Percentiles rank a stretch among this genome's conserved stretches.
Conservation (phyloP, 2,888 invertebrate genomes). For the Mimachlamys varia region DNA sequence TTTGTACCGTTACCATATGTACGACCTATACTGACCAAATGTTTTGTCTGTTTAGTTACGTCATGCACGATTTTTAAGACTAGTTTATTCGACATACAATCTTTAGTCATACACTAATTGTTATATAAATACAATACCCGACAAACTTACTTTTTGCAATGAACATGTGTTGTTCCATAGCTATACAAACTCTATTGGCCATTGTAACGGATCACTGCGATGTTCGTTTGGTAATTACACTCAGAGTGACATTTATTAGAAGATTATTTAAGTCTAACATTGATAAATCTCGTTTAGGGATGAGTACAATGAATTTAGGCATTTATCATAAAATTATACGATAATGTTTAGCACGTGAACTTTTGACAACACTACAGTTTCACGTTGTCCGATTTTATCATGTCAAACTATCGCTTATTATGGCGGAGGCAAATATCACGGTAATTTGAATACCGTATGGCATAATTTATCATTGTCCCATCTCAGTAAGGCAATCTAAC, state of each 20-base stretch:
- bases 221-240: background rate
- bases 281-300: conserved; percentile 23
- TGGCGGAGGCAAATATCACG: conserved; percentile 13
- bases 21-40: too few species aligned
- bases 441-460: conserved; percentile 28
- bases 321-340: conserved; percentile 36
- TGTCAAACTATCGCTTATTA: conserved; percentile 26
- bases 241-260: conserved; percentile 24
- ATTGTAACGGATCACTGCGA: background rate
- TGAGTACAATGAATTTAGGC: background rate
- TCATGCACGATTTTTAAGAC: too few species aligned
- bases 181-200: background rate
- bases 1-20: too few species aligned
- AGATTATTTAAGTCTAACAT: conserved; percentile 26
- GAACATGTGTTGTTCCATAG: background rate
- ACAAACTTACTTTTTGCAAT: background rate
- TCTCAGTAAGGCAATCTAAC: conserved; percentile 1
- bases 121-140: too few species aligned
- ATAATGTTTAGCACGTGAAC: conserved; percentile 31
- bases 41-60: too few species aligned
- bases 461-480: conserved; percentile 30
- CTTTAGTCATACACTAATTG: too few species aligned
- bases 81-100: too few species aligned
- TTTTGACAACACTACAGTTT: conserved; percentile 33
- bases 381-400: conserved; percentile 31